Evolutionary conservation across 2,888 invertebrate species (phyloP).

Genomic region (Diploptera punctata): DNA sequence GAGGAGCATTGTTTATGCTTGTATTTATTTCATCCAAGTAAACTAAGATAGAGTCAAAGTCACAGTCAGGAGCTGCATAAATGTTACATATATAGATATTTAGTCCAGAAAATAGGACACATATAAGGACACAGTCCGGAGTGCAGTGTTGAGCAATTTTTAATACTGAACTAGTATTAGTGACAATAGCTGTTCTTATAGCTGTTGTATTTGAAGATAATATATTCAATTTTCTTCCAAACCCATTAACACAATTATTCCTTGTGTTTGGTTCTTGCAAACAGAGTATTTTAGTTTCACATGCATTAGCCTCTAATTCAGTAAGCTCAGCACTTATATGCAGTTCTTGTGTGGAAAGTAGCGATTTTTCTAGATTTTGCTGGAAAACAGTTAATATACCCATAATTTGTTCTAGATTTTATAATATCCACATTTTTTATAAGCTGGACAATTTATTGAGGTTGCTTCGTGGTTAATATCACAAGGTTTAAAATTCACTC

Average conservation of each 20-base stretch:
- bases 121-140: neutral
- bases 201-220: slow-evolving; percentile 22
- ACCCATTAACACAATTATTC: neutral
- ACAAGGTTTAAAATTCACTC: neutral
- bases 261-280: neutral
- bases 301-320: neutral
- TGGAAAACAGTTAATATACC: neutral
- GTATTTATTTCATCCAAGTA: neutral
- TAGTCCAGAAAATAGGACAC: neutral
- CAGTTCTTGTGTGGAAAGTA: neutral
- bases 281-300: neutral
- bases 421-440: neutral
- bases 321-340: neutral
- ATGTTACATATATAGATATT: neutral
- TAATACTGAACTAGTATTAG: neutral
- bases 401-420: neutral
- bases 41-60: neutral
- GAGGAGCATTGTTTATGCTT: neutral
- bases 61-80: neutral
- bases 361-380: neutral
- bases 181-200: too few species aligned
- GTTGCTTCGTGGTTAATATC: neutral
- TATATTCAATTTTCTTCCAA: neutral
- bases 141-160: neutral
- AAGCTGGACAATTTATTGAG: neutral